A percentile compares a stretch with the other conserved stretches of the same genome.
phyloP scores from a whole-genome alignment of 64 coral and sea anemone species.

The Acropora yongei region DNA sequence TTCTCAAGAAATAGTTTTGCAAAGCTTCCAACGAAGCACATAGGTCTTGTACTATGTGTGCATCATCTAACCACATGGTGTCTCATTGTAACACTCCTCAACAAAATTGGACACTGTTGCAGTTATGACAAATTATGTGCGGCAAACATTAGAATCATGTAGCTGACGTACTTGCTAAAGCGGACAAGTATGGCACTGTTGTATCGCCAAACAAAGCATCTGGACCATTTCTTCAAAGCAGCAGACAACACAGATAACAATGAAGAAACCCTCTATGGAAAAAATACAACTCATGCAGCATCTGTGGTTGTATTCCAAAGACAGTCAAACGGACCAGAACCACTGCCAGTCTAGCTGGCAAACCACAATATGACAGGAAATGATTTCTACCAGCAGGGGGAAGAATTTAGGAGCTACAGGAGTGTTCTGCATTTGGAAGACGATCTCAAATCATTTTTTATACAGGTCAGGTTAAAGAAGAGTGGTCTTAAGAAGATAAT shows the following conservation, averaged over 20 bases:
- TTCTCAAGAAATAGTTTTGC: background rate
- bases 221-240: too few relatives aligned
- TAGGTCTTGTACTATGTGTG: background rate
- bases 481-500: conserved; percentile 29
- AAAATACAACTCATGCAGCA: conserved; percentile 9
- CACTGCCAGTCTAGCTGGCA: conserved; percentile 18
- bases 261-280: conserved; percentile 2
- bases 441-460: conserved; percentile 11
- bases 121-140: background rate
- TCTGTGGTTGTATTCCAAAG: conserved; percentile 34
- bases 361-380: conserved; percentile 7
- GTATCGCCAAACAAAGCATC: too few relatives aligned
- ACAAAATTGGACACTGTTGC: conserved; percentile 31
- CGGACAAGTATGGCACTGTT: too few relatives aligned
- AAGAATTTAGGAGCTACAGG: conserved; percentile 2
- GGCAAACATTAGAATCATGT: too few relatives aligned
- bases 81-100: conserved; percentile 14
- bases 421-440: conserved; percentile 6
- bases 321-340: conserved; percentile 38
- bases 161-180: too few relatives aligned
- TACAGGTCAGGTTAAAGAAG: conserved; percentile 16
- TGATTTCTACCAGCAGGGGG: background rate
- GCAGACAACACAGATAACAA: conserved; percentile 10
- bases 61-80: background rate
- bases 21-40: background rate